Base-by-base conservation (phyloP, 2,113 vertebrate genomes). In the Oreochromis tanganicae region DNA sequence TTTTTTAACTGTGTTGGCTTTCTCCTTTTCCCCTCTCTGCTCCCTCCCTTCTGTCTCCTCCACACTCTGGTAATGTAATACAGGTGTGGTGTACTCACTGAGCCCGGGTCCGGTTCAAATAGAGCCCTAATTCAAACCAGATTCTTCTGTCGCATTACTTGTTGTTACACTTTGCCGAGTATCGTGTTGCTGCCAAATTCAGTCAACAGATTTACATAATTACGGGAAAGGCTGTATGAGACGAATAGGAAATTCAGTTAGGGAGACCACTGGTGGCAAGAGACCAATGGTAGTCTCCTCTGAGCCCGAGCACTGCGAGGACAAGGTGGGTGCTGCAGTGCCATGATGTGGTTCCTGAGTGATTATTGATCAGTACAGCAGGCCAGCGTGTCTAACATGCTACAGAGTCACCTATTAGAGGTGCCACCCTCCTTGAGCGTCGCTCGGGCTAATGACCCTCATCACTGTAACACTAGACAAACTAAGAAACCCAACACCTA, bases 201-300 rank as follows among this genome's bases (percentile, higher is more conserved):
- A 87, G 94, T 94, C 94, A 93, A 95, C 95, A 95, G 95, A 96
- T 97, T 96, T 97, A 94, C 96, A 96, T 96, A 95, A 95, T 96
- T 95, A 96, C 13, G 87, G 91, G 89, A 94, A 93, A 90, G 90
- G 82, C 83, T 91, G 84, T 88, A 89, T 78, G 93, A 95, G 95
- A 94, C 84, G 83, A 91, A 95, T 84, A 90, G 96, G 94, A 96
- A 96, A 96, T 96, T 94, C 89, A 93, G 93, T 96, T 96, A 94
- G 89, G 89, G 87, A 92, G 91, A 93, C 94, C 93, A 93, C 94
- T 92, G 46, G 91, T 94, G 93, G 90, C 89, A 93, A 82, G 92
- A 92, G 93, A 80, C 83, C 89, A 91, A 27, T 87, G 87, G 85
- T 82, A 82, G 89, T 87, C 89, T 92, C 93, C 86, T 89, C 78